Percentiles rank a stretch among this genome's conserved stretches.
These are phyloP conservation scores for Pholis gunnellus DNA, from an alignment of 2,113 vertebrate species.

Conservation along the genomic window DNA sequence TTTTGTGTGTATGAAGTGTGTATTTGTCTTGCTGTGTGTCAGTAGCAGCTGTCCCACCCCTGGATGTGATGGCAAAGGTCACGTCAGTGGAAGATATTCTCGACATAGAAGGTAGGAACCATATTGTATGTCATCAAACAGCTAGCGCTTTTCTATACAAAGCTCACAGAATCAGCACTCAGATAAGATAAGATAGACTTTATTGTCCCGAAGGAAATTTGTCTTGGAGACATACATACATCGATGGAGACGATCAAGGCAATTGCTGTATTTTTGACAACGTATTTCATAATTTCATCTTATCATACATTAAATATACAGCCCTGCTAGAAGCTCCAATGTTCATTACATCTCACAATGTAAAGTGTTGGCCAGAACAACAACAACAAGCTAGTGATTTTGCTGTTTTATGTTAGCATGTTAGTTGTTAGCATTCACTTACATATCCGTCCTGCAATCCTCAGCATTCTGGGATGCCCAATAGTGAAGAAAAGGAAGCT, in stretches of 20 bases:
- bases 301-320: not conserved
- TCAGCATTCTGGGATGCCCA: slow-evolving; percentile 92
- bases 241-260: not conserved
- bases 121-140: not conserved
- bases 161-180: not conserved
- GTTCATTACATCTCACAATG: slow-evolving; percentile 2
- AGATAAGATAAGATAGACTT: too few species aligned
- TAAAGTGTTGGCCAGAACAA: not conserved
- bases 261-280: not conserved
- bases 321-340: not conserved
- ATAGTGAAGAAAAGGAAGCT: slow-evolving; percentile 97
- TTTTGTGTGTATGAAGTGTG: not conserved
- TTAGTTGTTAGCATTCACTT: not conserved
- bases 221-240: too few species aligned
- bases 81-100: slow-evolving; percentile 94
- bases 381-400: not conserved
- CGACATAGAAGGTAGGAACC: slow-evolving; percentile 91
- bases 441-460: not conserved
- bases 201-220: too few species aligned
- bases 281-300: not conserved
- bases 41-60: slow-evolving; percentile 93
- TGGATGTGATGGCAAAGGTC: slow-evolving; percentile 95
- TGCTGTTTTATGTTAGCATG: not conserved
- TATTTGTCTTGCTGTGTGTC: slow-evolving; percentile 36
- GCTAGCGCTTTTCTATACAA: not conserved